Evolutionary conservation across 2,797 vertebrate species (phyloP), one percentile per base, ranked within the genome.

Genomic region (Gallinago solitaria): DNA sequence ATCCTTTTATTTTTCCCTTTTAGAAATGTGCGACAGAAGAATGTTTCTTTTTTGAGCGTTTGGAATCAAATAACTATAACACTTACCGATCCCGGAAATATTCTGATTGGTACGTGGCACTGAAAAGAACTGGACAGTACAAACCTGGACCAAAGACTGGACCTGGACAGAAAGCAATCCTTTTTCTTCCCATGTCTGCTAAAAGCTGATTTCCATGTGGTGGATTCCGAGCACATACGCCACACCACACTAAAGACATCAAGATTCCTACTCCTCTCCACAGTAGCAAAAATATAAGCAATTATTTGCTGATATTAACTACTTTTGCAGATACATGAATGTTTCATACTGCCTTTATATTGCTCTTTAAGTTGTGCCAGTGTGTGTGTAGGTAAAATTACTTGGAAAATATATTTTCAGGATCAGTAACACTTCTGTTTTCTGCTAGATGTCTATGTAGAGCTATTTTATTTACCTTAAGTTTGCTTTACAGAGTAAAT

Each of bases 11-110:
- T 65, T 43, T 87, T 91, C 95, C 28, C 82, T 84, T 98, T 78
- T 96, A 99, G 99, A 99, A 98, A 98, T 98, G 98, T 15, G 97
- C 98, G 35, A 99, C 99, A 8, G 99, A 99, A 6, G 99, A 99
- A 97, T 99, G 99, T 96, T 98, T 99, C 98, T 99, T 99, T 97
- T 97, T 99, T 41, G 99, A 99, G 97, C 98, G 98, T 11, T 95
- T 99, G 45, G 99, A 99, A 97, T 98, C 99, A 69, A 99, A 99
- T 98, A 99, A 99, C 98, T 99, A 99, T 97, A 99, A 99, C 97
- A 99, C 99, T 27, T 99, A 99, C 96, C 98, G 99, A 61, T 99
- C 99, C 47, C 98, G 99, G 94, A 99, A 99, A 97, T 99, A 99
- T 92, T 98, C 99, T 0, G 98, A 98, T 96, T 99, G 99, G 99